Evolutionary conservation across 1,140 invertebrate species (phyloP), one percentile per base, ranked within the genome.

Genomic region (Platorchestia sp.): DNA sequence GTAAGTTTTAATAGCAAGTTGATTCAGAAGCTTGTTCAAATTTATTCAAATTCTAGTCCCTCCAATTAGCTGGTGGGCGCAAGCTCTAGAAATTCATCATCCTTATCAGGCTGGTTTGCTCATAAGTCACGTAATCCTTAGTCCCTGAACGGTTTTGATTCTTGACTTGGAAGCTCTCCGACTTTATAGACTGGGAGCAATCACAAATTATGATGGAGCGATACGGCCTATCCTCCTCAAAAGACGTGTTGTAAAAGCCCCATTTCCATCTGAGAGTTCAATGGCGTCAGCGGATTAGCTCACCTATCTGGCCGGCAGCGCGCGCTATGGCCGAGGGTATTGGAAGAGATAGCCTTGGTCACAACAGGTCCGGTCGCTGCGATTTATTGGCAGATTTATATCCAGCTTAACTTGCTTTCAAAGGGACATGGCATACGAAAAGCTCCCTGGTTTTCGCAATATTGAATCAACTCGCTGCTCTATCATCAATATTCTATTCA

Each of bases 121-220:
- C 87, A 89, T 89, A 89, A 89, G n/a, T 89, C 87, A 89, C 87
- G 27, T 89, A 89, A 41, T 89, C 87, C 87, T 89, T 36, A 75
- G 87, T 41, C 42, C 43, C n/a, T 41, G 87, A 89, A 89, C 87
- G n/a, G 87, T 89, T 89, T 89, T 89, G 87, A 89, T 89, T 89
- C 87, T 44, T 89, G 87, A 75, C 59, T 42, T 89, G 87, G 87
- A 89, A 44, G 43, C 41, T 42, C 87, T 44, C 41, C 41, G 87
- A 42, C 87, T 89, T 89, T 89, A 89, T 89, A 89, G 87, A 89
- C 87, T 44, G 87, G 87, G 41, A 44, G 87, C 87, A 89, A 89
- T 89, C 87, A 89, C 87, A 89, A 89, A 89, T 89, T 89, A 89
- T 89, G 87, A 89, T 89, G 43, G 87, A 89, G 87, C 87, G 87